phyloP scores from a whole-genome alignment of 2,113 vertebrate genomes.

The Guaruba guarouba region DNA sequence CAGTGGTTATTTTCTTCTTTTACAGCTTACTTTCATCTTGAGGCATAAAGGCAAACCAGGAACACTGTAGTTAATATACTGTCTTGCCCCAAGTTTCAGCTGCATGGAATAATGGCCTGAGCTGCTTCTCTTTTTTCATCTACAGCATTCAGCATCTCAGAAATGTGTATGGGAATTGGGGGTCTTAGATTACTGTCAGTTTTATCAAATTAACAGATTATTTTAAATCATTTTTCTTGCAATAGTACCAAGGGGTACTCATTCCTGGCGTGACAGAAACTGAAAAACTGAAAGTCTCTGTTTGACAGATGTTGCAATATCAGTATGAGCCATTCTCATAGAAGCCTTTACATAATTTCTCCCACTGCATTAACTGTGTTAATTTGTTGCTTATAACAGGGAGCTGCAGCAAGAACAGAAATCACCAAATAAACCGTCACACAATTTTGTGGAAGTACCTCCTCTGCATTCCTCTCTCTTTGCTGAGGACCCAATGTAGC shows the following conservation, averaged over 20 bases:
- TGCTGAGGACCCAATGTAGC: background rate
- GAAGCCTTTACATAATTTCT: background rate
- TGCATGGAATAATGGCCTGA: background rate
- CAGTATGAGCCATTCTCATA: background rate
- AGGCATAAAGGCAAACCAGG: slow-evolving; percentile 32
- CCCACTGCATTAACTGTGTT: background rate
- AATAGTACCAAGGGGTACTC: background rate
- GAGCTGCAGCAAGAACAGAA: background rate
- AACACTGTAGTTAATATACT: background rate
- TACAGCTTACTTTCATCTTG: slow-evolving; percentile 51
- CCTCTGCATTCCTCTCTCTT: background rate
- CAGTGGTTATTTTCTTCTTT: slow-evolving; percentile 18
- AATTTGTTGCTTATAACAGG: background rate
- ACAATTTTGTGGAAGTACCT: background rate
- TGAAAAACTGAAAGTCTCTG: background rate
- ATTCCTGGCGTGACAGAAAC: background rate
- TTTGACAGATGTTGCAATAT: background rate
- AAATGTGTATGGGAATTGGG: background rate
- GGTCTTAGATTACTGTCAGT: background rate
- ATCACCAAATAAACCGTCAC: background rate
- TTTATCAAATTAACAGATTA: background rate
- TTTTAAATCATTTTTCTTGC: background rate
- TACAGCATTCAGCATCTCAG: background rate
- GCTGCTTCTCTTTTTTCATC: background rate
- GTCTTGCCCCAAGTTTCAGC: slow-evolving; percentile 12